phyloP scores from a whole-genome alignment of 2,797 vertebrate species.

The Nannoperca australis region DNA sequence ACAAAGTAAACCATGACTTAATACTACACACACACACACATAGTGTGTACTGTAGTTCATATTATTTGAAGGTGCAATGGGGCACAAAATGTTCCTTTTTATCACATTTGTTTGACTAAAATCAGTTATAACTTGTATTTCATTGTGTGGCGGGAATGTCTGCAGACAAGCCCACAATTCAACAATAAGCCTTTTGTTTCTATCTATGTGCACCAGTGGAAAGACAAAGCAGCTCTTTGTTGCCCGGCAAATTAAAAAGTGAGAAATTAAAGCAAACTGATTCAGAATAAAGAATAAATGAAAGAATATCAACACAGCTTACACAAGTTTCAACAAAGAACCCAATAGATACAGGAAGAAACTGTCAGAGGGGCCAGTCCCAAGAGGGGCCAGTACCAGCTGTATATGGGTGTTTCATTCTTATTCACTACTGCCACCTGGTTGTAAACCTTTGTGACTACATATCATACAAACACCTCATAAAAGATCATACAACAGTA shows the following conservation, averaged over 20 bases:
- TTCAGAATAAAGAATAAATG: neutral
- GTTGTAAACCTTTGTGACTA: neutral
- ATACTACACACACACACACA: slow-evolving; percentile 6
- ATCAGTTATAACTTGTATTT: slow-evolving; percentile 21
- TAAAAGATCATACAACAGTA: slow-evolving; percentile 11
- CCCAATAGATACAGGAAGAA: neutral
- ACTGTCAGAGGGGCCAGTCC: neutral
- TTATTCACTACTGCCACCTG: slow-evolving; percentile 46
- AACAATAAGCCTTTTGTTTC: neutral
- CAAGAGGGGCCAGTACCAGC: neutral
- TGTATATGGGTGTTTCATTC: neutral
- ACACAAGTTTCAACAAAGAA: neutral
- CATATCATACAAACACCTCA: rapidly evolving
- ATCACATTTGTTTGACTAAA: slow-evolving; percentile 22
- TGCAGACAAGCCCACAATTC: neutral
- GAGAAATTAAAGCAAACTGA: neutral
- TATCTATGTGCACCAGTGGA: neutral
- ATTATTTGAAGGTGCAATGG: neutral
- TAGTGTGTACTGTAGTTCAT: neutral
- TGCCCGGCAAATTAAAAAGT: neutral
- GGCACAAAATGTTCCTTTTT: slow-evolving; percentile 14
- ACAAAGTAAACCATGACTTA: slow-evolving; percentile 15
- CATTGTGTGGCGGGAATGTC: neutral
- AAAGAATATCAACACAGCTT: neutral
- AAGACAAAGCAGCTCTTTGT: neutral